Base-by-base conservation (phyloP, 2,888 invertebrate species). In the Drosophila pseudotalamancana region DNA sequence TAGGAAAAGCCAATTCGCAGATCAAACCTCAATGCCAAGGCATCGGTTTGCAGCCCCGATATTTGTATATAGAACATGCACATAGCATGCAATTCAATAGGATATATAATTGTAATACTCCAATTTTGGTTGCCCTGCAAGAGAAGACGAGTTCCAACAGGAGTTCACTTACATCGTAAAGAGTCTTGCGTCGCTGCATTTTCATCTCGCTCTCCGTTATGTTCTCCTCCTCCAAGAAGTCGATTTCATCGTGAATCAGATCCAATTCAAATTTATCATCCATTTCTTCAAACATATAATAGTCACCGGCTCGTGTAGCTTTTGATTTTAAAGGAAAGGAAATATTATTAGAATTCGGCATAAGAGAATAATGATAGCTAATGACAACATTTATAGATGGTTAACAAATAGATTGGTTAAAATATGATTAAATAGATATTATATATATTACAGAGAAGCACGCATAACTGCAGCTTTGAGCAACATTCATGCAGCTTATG, bases 281-380 rank as follows among this genome's bases (percentile, higher is more conserved):
- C 88, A 96, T 94, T 77, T 98, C 98, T 89, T 99, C 98, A 92
- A 99, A 99, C 98, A 99, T 98, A 92, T 98, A 99, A 92, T 99
- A 99, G 92, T 99, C 99, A 14, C 99, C 99, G 63, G 98, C 98
- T 49, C 99, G 95, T 61, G 99, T 96, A 49, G 99, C 99, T 99
- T 61, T 57, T 4, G 14, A 8, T 43, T 45, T 27, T 8, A 4
- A 25, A 14, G 23, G 39, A 3, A 29, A 14, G 14, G 8, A 35
- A 39, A 19, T 0, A 37, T 43, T 39, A 53, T 77, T 14, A 84
- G 35, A 5, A 3, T 27, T 2, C 9, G 9, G 21, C 5, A 4
- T 0, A 3, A 4, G 5, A 0, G 0, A 3, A 8, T 0, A 1
- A 6, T 2, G 9, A 5, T 1, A 34, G 0, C 37, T 64, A 45